Conservation (phyloP, 2,888 invertebrate genomes). For the Oscheius sp. region DNA sequence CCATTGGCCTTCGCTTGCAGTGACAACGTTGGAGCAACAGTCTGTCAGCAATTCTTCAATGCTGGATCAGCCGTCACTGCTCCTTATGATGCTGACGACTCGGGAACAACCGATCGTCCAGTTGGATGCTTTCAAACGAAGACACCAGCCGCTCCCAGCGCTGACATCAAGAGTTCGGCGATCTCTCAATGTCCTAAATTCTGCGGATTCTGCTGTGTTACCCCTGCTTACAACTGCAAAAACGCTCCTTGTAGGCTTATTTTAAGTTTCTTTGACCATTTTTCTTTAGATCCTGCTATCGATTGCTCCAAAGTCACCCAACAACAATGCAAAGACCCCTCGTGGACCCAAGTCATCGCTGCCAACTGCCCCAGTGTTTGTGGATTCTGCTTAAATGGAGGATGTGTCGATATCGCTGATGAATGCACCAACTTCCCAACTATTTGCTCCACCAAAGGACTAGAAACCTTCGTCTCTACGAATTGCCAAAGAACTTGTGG, state of each 20-base stretch:
- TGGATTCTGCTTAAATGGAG: neutral
- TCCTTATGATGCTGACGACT: neutral
- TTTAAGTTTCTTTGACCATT: too few species aligned
- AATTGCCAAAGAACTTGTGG: constrained; percentile 1
- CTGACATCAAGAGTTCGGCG: neutral
- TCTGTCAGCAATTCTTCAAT: neutral
- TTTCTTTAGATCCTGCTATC: neutral
- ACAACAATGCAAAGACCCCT: neutral
- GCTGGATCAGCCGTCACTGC: neutral
- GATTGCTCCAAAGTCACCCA: neutral
- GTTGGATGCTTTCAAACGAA: neutral
- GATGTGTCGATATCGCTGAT: constrained; percentile 3
- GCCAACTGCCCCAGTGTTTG: neutral
- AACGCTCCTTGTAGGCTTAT: neutral
- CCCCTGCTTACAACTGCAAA: neutral
- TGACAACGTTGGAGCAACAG: neutral
- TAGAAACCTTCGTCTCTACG: neutral
- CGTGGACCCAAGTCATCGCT: neutral
- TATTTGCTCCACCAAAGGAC: neutral
- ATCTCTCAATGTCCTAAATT: neutral
- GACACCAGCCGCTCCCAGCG: neutral
- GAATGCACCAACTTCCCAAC: neutral
- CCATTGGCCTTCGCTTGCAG: neutral
- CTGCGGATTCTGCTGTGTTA: neutral
- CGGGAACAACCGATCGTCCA: neutral